Base-by-base conservation (phyloP, 2,797 vertebrate genomes). In the Rhabdomys pumilio region DNA sequence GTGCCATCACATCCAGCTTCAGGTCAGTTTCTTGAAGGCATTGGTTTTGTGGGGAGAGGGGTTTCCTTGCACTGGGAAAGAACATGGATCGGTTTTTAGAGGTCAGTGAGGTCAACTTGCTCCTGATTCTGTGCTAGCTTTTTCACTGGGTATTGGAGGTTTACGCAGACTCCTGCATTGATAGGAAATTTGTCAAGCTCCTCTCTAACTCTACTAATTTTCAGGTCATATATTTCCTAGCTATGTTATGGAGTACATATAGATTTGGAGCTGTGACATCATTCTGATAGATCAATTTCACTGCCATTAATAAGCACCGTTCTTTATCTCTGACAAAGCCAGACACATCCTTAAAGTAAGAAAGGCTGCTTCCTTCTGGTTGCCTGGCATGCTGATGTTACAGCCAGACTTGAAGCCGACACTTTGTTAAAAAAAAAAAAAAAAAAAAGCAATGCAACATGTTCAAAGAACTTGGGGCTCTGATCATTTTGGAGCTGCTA, bases 231-330 rank as follows among this genome's bases (percentile, higher is more conserved):
- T 34, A 83, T 47, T 38, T 41, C 75, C 12, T 2, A 82, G 47
- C 7, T 72, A n/a, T 72, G 75, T 77, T 81, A 41, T 24, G 26
- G n/a, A 2, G 2, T 22, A 0, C 31, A 44, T 26, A 90, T 1
- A 26, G 50, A 89, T 65, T 92, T 92, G 85, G 53, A 59, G 50
- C 59, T 93, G 77, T 61, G 77, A 38, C 67, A 83, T 57, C 53
- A 65, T 90, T 73, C 85, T 61, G 47, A 59, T 22, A 41, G 38
- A 12, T 20, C 0, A 3, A 50, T 63, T 17, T 20, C 17, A n/a
- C 76, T 38, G 55, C 38, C 34, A 65, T 53, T 86, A 65, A 65
- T 73, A 61, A 89, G 47, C 53, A 47, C 22, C 29, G 44, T 29
- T 57, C 41, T 76, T 73, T 73, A 47, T 44, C 57, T 95, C 50